Base-by-base conservation (phyloP, 2,888 invertebrate species). In the Melanargia galathea region DNA sequence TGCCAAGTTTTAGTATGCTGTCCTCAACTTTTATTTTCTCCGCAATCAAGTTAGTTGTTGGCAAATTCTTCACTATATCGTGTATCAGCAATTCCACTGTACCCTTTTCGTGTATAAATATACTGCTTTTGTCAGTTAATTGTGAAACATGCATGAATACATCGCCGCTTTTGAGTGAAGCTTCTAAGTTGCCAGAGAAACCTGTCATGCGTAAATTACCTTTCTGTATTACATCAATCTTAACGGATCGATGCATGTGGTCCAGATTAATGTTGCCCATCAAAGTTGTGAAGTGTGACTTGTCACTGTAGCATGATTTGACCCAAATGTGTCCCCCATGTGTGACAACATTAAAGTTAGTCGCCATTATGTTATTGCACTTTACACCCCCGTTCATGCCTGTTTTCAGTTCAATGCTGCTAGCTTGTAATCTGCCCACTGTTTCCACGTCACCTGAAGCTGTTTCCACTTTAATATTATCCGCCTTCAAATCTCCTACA, bases 101-200 rank as follows among this genome's bases (percentile, higher is more conserved):
- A 0, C 92, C 92, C 33, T 92, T 90, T 72, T 92, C 92, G 71
- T 92, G 92, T 63, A 92, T 89, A 66, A 92, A 92, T 67, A 92
- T 90, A 71, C 91, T 92, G 70, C 87, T 92, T 73, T 91, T 92
- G 0, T 86, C 83, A 11, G 78, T 81, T 6, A 92, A 77, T 66
- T 88, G 81, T 59, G 90, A 81, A 1, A 86, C 91, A 69, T 90
- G 90, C 83, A 92, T 83, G 60, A 74, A 87, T 1, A 92, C 90
- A 54, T 92, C 87, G 1, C 92, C 92, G 70, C 92, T 90, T 70
- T 92, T 92, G 26, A 92, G 71, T 2, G 88, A 83, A 35, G 92
- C 92, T 66, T 89, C 84, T 1, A 92, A 70, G 56, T 82, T 89
- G 0, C 92, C 92, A 22, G 84, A 79, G 69, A 92, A 92, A 18